These are phyloP conservation scores for Mythimna albipuncta DNA, from an alignment of 2,888 invertebrate species.

Conservation along the genomic window DNA sequence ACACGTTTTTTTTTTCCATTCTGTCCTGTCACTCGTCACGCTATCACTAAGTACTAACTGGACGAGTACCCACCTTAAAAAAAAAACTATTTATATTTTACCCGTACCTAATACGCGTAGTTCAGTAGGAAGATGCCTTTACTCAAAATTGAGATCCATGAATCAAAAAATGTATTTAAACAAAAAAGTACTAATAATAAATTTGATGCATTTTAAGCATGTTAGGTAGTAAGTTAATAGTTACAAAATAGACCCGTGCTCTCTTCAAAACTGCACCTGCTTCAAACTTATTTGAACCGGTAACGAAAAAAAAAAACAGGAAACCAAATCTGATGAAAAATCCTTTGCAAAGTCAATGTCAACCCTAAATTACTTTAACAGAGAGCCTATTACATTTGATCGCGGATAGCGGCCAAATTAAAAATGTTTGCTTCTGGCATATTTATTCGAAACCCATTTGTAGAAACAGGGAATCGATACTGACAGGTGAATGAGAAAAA, in stretches of 20 bases:
- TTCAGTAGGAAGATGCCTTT: no score
- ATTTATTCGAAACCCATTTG: constrained; percentile 50
- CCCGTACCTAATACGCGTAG: no score
- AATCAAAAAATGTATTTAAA: no score
- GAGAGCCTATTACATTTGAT: constrained; percentile 52
- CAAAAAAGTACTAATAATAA: no score
- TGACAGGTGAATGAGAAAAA: constrained; percentile 47
- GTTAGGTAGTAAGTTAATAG: background rate
- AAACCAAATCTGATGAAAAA: constrained; percentile 3
- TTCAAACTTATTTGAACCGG: background rate
- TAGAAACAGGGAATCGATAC: constrained; percentile 20
- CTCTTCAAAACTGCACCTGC: background rate
- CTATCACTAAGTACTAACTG: no score
- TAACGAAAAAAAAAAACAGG: constrained; percentile 2
- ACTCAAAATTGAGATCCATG: no score
- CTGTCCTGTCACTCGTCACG: no score
- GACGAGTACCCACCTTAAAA: no score
- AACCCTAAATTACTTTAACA: constrained; percentile 48
- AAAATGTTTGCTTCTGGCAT: constrained; percentile 56
- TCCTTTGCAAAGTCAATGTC: background rate
- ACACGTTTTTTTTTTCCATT: no score
- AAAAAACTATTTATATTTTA: no score
- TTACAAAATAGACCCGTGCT: background rate
- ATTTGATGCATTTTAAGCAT: no score
- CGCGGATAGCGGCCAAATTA: constrained; percentile 47